Evolutionary conservation across 2,888 invertebrate genomes (phyloP).

Genomic region (Blastobasis lacticolella): DNA sequence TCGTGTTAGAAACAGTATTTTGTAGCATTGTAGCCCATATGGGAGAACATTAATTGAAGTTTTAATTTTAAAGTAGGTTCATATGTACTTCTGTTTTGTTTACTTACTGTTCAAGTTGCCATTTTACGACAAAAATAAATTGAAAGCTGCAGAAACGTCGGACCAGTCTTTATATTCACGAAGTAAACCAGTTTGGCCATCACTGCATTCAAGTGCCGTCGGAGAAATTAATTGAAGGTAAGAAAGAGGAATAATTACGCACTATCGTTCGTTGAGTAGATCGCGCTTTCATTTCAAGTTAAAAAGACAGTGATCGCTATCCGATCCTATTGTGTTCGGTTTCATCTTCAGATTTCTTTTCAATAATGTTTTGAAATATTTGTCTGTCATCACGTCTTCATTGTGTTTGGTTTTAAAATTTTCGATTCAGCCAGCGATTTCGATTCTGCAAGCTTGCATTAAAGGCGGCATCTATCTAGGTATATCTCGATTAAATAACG

Average conservation of each 20-base stretch:
- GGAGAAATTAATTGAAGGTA: constrained; percentile 38
- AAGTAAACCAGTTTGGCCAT: not conserved
- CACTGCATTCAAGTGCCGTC: constrained; percentile 2
- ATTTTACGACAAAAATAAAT: too few species aligned
- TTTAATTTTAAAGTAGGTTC: too few species aligned
- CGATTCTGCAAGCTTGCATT: too few species aligned
- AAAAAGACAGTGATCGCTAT: constrained; percentile 17
- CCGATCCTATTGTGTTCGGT: constrained; percentile 11
- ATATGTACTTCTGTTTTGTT: too few species aligned
- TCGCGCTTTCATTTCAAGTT: constrained; percentile 36
- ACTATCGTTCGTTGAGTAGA: constrained; percentile 30
- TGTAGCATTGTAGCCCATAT: too few species aligned
- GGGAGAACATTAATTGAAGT: too few species aligned
- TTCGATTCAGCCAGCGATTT: too few species aligned
- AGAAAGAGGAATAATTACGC: constrained; percentile 36
- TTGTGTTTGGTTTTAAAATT: too few species aligned
- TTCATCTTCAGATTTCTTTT: constrained; percentile 12
- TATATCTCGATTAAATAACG: too few species aligned
- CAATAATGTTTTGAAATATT: constrained; percentile 8
- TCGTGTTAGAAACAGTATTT: too few species aligned
- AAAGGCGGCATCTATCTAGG: too few species aligned
- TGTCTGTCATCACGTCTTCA: not conserved
- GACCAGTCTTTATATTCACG: constrained; percentile 22
- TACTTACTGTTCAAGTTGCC: too few species aligned
- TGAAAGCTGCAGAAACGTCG: constrained; percentile 15